Percentiles rank a stretch among this genome's conserved stretches.
These are phyloP conservation scores for Stegodyphus mimosarum DNA, from an alignment of 1,140 invertebrate species.

Conservation along the genomic window DNA sequence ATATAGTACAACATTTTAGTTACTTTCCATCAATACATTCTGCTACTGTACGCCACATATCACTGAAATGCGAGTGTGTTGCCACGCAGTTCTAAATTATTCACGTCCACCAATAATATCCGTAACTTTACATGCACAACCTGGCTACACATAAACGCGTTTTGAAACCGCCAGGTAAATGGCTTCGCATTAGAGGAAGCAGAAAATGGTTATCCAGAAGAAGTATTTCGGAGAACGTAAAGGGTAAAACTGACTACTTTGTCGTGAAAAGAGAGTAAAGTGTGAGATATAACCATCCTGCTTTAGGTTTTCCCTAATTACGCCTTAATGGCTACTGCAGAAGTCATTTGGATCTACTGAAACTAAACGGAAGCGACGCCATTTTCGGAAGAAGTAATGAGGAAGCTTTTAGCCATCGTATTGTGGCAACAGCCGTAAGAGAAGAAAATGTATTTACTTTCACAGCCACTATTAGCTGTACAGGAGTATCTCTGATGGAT, in stretches of 20 bases:
- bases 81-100: constrained; percentile 7
- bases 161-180: constrained; percentile 19
- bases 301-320: constrained; percentile 27
- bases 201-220: constrained; percentile 7
- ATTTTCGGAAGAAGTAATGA: neutral
- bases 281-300: constrained; percentile 10
- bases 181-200: constrained; percentile 2
- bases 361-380: neutral
- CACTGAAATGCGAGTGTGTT: neutral
- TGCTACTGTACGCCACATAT: neutral
- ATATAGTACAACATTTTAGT: too few species aligned
- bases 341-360: neutral
- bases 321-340: constrained; percentile 10
- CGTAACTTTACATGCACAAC: neutral
- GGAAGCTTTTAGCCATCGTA: neutral
- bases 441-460: neutral
- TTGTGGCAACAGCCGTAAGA: neutral
- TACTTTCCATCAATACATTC: too few species aligned
- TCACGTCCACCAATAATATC: constrained; percentile 4
- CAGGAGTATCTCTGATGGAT: too few species aligned
- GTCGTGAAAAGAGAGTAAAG: neutral
- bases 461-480: too few species aligned
- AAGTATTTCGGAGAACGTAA: neutral
- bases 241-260: neutral
- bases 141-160: constrained; percentile 14